These are phyloP conservation scores for Lycaon pictus DNA, from an alignment of 2,113 vertebrate species.

Conservation along the genomic window DNA sequence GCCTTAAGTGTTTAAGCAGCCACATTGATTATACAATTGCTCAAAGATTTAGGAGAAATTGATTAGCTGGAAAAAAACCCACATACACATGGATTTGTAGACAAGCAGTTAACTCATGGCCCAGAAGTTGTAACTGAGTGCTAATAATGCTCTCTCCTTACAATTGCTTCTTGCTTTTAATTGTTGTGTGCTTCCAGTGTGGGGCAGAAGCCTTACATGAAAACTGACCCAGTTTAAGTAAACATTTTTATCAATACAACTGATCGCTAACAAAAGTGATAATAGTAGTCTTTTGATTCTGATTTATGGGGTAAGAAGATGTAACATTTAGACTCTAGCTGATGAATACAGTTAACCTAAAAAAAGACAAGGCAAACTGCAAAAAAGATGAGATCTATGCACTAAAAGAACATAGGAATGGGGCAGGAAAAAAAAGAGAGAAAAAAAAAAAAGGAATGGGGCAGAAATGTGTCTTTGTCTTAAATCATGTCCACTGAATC, in stretches of 20 bases:
- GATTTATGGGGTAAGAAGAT: not conserved
- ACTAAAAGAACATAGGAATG: not conserved
- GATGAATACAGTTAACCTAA: not conserved
- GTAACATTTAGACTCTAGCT: not conserved
- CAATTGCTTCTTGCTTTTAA: not conserved
- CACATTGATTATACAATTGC: conserved; percentile 55
- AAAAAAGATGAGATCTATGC: not conserved
- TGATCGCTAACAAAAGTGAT: not conserved
- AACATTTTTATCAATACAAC: not conserved
- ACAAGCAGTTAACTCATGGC: conserved; percentile 22
- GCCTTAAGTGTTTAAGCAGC: conserved; percentile 33
- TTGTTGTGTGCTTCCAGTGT: not conserved
- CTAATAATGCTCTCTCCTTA: not conserved
- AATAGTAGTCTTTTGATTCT: not conserved
- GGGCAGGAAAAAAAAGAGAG: not conserved
- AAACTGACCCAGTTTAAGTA: not conserved
- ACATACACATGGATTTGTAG: conserved; percentile 23
- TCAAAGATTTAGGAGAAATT: conserved; percentile 63
- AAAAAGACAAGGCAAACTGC: not conserved
- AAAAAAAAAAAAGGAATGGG: not conserved
- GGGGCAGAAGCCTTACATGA: not conserved
- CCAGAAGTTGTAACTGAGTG: not conserved
- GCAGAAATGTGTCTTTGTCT: not conserved
- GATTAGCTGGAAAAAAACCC: not conserved
- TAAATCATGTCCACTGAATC: not conserved